These are phyloP conservation scores for Steatornis caripensis DNA, from an alignment of 2,113 vertebrate genomes.

Conservation along the genomic window DNA sequence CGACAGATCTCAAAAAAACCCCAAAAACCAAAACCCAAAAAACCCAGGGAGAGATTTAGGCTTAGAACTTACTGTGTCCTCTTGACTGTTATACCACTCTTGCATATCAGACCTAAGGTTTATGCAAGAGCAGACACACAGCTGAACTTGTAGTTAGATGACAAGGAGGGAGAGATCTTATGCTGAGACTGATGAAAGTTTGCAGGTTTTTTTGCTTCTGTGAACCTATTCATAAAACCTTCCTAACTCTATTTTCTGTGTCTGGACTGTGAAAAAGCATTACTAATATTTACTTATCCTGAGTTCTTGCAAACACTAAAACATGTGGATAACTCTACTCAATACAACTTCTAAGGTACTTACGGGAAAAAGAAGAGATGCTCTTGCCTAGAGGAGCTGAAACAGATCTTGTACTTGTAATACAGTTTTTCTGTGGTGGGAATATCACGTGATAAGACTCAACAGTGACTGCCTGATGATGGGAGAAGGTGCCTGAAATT, in stretches of 20 bases:
- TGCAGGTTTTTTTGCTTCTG: background rate
- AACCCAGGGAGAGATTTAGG: background rate
- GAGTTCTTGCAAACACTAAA: background rate
- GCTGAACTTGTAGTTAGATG: background rate
- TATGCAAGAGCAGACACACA: background rate
- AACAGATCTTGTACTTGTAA: background rate
- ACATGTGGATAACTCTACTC: background rate
- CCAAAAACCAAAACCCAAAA: background rate
- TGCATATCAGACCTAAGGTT: background rate
- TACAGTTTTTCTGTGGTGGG: background rate
- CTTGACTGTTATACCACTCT: fast-evolving
- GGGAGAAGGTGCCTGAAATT: background rate
- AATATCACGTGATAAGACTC: background rate
- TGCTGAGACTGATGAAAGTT: background rate
- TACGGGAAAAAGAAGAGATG: background rate
- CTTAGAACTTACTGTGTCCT: background rate
- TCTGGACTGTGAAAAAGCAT: background rate
- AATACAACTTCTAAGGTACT: background rate
- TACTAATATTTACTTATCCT: background rate
- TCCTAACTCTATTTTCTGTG: background rate
- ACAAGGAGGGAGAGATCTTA: background rate
- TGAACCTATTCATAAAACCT: background rate
- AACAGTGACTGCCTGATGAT: background rate
- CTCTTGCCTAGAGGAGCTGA: background rate
- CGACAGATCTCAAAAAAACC: background rate